These are phyloP conservation scores for Diabrotica virgifera DNA, from an alignment of 1,140 invertebrate genomes.

Conservation along the genomic window DNA sequence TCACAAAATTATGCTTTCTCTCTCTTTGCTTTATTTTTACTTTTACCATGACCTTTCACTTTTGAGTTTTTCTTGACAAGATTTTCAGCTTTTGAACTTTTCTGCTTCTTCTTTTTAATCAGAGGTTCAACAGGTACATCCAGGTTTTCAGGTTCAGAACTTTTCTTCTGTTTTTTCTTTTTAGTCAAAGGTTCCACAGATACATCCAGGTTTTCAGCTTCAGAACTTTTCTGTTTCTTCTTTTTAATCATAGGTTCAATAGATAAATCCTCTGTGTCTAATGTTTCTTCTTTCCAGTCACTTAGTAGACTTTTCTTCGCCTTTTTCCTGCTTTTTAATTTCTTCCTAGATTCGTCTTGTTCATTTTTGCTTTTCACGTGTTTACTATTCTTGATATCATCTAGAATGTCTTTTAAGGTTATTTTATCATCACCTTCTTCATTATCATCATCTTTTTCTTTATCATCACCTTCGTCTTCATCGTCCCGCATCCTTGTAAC, in stretches of 20 bases:
- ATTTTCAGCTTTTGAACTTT: background rate
- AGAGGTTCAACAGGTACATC: constrained; percentile 11
- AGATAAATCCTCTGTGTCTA: background rate
- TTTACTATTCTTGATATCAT: too few species aligned
- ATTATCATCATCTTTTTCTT: constrained; percentile 4
- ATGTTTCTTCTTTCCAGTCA: constrained; percentile 3
- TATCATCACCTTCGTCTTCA: background rate
- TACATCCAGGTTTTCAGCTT: background rate
- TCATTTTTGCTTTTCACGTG: too few species aligned
- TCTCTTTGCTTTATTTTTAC: background rate
- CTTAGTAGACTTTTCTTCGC: background rate
- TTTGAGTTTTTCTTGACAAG: background rate
- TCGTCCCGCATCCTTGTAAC: constrained; percentile 16
- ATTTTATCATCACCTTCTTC: background rate
- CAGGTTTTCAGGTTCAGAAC: background rate
- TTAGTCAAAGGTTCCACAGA: constrained; percentile 7
- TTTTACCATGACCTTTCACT: background rate
- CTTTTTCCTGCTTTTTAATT: background rate
- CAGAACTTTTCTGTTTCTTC: background rate
- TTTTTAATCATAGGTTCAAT: constrained; percentile 9
- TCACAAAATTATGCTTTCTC: too few species aligned
- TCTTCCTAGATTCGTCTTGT: too few species aligned
- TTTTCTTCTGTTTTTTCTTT: constrained; percentile 5
- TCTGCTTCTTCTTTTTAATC: background rate
- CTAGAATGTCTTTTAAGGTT: background rate